Evolutionary conservation across 2,888 invertebrate genomes (phyloP).

Genomic region (Lydus trimaculatus): DNA sequence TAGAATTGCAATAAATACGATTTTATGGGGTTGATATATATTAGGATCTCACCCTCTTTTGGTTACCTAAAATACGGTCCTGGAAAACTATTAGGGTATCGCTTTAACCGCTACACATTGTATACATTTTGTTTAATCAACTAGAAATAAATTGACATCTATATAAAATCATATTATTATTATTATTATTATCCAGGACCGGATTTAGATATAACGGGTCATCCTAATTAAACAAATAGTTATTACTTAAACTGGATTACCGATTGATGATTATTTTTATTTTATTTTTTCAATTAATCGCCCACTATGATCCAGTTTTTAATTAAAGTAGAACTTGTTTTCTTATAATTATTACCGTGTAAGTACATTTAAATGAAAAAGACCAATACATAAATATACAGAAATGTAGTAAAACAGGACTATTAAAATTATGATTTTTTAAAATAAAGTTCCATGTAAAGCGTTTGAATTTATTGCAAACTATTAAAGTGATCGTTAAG

Average conservation of each 20-base stretch:
- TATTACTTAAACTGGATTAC: neutral
- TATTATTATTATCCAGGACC: neutral
- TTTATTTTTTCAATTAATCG: neutral
- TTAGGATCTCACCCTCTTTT: neutral
- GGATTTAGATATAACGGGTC: neutral
- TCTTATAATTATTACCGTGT: no score
- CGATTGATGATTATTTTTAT: neutral
- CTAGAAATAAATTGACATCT: neutral
- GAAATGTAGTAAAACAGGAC: no score
- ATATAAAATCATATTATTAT: neutral
- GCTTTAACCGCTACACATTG: constrained; percentile 14
- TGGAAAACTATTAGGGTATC: constrained; percentile 29
- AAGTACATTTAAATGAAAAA: no score
- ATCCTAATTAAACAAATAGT: neutral
- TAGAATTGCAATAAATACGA: neutral
- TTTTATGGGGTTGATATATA: neutral
- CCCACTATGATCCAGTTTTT: no score
- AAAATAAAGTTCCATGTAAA: no score
- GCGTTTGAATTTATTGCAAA: no score
- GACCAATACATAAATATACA: no score
- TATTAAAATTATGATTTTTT: no score
- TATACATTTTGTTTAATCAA: neutral
- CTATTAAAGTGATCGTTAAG: no score
- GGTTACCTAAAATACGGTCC: constrained; percentile 17
- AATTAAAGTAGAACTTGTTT: no score